Evolutionary conservation across 1,140 invertebrate genomes (phyloP), one percentile per base, ranked within the genome.

Genomic region (Drosophila nigromelanica): DNA sequence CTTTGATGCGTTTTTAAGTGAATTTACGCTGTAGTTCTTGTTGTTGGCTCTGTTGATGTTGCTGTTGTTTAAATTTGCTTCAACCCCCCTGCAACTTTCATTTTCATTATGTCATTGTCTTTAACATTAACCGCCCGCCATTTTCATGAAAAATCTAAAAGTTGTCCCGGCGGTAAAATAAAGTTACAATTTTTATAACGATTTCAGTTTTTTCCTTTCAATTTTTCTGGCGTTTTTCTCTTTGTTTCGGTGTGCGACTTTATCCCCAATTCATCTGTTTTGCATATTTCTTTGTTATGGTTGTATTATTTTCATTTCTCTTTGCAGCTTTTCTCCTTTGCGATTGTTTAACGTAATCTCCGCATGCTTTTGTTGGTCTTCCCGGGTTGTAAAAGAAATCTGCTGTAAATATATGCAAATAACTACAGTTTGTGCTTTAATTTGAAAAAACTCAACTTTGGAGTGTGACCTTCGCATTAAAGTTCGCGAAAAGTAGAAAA

Each of bases 241-340:
- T 59, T 73, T 78, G 68, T 66, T 64, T 52, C 63, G 48, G 55
- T 43, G 50, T 30, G 54, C 63, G 45, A 27, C 66, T 76, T 78
- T 83, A 82, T 83, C 61, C 78, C 71, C 78, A 82, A 89, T 86
- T 86, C 83, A 86, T 86, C 82, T 86, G 82, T 64, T 86, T 86
- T 82, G 82, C 82, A 86, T 86, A 87, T 86, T 87, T 86, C 78
- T 82, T 86, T 86, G 82, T 86, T 86, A 87, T 87, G 76, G 63
- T 81, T 87, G 80, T 86, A 86, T 77, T 85, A 86, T 78, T 78
- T 77, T 63, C 68, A 42, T 67, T 70, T 79, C 61, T 37, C 48
- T 40, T 42, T 15, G 64, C 63, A 54, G 68, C 54, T 47, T 77
- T 69, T 50, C 45, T 50, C 27, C 27, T 58, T 45, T 55, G 18